phyloP scores from a whole-genome alignment of 1,140 invertebrate species.

The Scylla paramamosain region DNA sequence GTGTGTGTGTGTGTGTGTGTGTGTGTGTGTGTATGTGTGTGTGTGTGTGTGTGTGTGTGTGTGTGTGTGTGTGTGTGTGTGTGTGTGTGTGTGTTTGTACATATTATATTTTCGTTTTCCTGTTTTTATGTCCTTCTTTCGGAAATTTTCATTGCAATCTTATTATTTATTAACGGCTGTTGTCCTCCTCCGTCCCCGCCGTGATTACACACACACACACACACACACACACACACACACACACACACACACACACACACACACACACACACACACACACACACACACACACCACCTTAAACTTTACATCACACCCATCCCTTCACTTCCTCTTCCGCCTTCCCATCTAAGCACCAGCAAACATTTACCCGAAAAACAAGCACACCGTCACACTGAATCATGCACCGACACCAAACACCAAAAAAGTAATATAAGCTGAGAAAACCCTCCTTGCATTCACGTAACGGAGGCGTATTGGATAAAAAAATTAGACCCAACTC shows the following conservation, averaged over 20 bases:
- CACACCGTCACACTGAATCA: neutral
- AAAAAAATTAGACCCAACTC: neutral
- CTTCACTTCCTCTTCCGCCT: no score
- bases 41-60: constrained; percentile 38
- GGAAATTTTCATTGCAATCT: no score
- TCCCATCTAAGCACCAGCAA: neutral
- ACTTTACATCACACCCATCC: no score
- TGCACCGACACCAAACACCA: neutral
- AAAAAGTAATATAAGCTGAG: neutral
- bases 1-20: constrained; percentile 44
- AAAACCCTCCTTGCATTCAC: neutral
- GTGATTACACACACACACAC: neutral
- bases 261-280: neutral
- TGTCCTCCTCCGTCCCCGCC: neutral
- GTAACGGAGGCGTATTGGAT: neutral
- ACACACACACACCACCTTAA: neutral
- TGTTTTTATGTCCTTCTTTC: no score
- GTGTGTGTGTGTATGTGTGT: constrained; percentile 36
- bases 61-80: constrained; percentile 41
- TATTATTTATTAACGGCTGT: neutral
- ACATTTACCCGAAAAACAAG: neutral
- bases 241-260: constrained; percentile 20
- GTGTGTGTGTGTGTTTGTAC: constrained; percentile 34
- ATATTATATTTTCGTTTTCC: neutral
- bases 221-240: constrained; percentile 15